Percentiles rank a stretch among this genome's conserved stretches.
Conservation (phyloP, 2,797 vertebrate species). For the Mormyrops attenuatus region DNA sequence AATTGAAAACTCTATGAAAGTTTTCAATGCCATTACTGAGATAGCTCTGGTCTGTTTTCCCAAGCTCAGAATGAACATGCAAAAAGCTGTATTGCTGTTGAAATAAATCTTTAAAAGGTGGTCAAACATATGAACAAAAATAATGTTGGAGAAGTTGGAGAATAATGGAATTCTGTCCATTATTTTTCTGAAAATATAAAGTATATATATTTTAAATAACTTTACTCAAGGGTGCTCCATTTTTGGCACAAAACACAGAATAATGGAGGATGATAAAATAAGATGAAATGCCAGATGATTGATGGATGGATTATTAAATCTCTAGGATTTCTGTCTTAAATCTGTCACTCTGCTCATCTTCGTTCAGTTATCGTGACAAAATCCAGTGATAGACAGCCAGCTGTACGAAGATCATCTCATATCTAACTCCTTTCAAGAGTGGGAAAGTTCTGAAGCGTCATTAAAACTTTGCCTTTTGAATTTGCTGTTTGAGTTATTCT, state of each 20-base stretch:
- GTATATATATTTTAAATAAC: conserved; percentile 2
- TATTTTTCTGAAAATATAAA: neutral
- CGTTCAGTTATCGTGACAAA: conserved; percentile 48
- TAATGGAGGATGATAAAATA: neutral
- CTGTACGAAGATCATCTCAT: conserved; percentile 40
- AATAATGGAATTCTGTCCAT: too few relatives aligned
- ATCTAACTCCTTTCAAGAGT: conserved; percentile 57
- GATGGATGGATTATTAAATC: conserved; percentile 15
- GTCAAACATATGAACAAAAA: neutral
- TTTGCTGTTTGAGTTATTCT: conserved; percentile 57
- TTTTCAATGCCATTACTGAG: neutral
- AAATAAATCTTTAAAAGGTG: neutral
- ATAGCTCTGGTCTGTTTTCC: neutral
- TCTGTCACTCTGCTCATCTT: neutral
- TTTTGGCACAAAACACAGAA: neutral
- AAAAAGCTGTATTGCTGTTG: neutral
- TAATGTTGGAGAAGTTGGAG: neutral
- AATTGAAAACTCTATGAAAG: neutral
- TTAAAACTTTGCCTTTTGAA: conserved; percentile 58
- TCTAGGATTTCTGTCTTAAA: neutral
- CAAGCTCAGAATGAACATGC: neutral
- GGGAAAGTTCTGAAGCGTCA: conserved; percentile 38
- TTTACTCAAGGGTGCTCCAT: neutral
- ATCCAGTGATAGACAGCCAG: conserved; percentile 51
- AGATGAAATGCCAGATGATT: conserved; percentile 7